Percentiles rank a stretch among this genome's conserved stretches.
These are phyloP conservation scores for Mionectes olivaceus DNA, from an alignment of 2,797 vertebrate species.

Conservation along the genomic window DNA sequence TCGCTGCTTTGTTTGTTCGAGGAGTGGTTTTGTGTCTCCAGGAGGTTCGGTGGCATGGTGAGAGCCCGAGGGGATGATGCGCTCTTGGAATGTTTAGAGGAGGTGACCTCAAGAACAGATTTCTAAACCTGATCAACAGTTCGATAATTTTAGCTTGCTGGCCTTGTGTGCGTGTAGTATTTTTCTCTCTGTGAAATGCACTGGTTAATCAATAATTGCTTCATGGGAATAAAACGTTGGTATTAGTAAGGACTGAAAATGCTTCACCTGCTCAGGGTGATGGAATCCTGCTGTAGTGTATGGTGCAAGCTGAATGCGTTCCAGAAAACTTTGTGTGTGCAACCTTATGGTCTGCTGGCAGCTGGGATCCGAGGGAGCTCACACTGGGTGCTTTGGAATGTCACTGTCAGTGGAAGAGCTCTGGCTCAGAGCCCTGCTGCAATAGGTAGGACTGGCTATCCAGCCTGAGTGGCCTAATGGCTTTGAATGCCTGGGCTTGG, in stretches of 20 bases:
- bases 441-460: not conserved
- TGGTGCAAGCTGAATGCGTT: not conserved
- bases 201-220: not conserved
- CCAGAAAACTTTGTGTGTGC: not conserved
- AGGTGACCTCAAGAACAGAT: not conserved
- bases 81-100: not conserved
- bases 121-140: not conserved
- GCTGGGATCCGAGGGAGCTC: not conserved
- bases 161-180: not conserved
- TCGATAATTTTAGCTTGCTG: not conserved
- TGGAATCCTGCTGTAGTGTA: fast-evolving
- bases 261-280: not conserved
- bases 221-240: not conserved
- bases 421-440: not conserved
- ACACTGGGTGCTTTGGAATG: not conserved
- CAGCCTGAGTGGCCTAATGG: not conserved
- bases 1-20: not conserved
- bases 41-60: not conserved
- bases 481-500: not conserved
- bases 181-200: not conserved
- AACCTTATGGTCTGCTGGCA: not conserved
- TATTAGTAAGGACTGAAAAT: not conserved
- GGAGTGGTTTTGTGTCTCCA: not conserved
- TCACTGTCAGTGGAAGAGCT: not conserved
- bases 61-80: not conserved